phyloP scores from a whole-genome alignment of 2,113 vertebrate genomes.

The Carollia perspicillata region DNA sequence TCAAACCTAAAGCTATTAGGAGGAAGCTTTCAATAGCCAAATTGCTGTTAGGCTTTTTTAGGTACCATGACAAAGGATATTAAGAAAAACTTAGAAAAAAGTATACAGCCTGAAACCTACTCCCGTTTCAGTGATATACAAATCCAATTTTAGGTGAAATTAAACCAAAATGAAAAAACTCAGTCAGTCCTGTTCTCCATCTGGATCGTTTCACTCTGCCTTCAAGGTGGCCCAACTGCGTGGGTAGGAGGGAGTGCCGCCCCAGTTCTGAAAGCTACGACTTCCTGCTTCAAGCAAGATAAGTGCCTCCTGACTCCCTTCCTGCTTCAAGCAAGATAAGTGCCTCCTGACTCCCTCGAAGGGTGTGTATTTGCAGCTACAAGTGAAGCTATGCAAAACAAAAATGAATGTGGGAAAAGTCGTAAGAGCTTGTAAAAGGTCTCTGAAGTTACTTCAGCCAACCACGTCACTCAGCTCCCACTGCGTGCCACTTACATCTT shows the following conservation, averaged over 20 bases:
- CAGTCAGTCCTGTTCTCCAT: neutral
- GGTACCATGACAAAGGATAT: neutral
- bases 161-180: neutral
- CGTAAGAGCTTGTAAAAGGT: neutral
- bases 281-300: neutral
- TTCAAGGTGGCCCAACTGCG: neutral
- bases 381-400: neutral
- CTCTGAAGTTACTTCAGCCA: neutral
- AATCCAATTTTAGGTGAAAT: conserved; percentile 22
- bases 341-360: neutral
- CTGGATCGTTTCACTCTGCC: neutral
- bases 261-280: neutral
- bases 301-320: neutral
- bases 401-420: neutral
- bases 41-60: neutral
- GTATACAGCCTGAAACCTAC: neutral
- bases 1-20: neutral
- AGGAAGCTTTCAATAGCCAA: neutral
- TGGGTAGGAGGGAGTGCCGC: neutral
- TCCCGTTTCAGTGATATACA: neutral
- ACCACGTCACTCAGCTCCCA: fast-evolving
- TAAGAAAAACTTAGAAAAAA: neutral
- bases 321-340: neutral
- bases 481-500: conserved; percentile 86
- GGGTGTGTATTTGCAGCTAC: neutral